Base-by-base conservation (phyloP, 2,797 vertebrate genomes). In the Heterohyrax brucei region DNA sequence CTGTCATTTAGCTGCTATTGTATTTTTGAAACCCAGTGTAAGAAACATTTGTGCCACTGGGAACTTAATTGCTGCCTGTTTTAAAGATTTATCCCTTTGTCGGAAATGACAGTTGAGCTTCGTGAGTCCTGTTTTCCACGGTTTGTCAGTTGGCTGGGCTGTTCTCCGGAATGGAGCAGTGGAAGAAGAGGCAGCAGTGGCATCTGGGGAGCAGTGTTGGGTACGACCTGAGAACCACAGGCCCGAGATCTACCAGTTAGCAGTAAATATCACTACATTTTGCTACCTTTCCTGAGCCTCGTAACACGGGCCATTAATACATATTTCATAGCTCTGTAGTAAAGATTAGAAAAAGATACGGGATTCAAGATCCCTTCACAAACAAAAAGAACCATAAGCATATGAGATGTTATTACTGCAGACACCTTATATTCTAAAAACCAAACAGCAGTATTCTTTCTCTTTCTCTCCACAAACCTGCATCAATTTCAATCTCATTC, bases 1-100 rank as follows among this genome's bases (percentile, higher is more conserved):
- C 80, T 82, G 59, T 89, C 70, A 93, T 5, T 85, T 89, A 53
- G 33, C 80, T 97, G 66, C 59, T 72, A 3, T 85, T 83, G 83
- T 59, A 39, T 12, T 77, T 85, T 44, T 82, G 73, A 87, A 90
- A 66, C 62, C 59, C 59, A 19, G 70, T 13, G 62, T 33, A 44
- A 93, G 82, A 48, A 76, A 88, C 6, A 0, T 64, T 89, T 56
- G 22, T 64, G 50, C 62, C 70, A 1, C 33, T 18, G 73, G 92
- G 93, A 93, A 70, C 73, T 26, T 95, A 64, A 77, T 3, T 22
- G 81, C 46, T 72, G 61, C 56, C 79, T 59, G 82, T 72, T 86
- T 28, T 7, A 64, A 95, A 91, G 92, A 59, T 5, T 14, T 62
- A n/a, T 39, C 72, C n/a, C 86, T 92, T 92, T 48, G 50, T 64